Base-by-base conservation (phyloP, 2,797 vertebrate species). In the Rachycentron canadum region DNA sequence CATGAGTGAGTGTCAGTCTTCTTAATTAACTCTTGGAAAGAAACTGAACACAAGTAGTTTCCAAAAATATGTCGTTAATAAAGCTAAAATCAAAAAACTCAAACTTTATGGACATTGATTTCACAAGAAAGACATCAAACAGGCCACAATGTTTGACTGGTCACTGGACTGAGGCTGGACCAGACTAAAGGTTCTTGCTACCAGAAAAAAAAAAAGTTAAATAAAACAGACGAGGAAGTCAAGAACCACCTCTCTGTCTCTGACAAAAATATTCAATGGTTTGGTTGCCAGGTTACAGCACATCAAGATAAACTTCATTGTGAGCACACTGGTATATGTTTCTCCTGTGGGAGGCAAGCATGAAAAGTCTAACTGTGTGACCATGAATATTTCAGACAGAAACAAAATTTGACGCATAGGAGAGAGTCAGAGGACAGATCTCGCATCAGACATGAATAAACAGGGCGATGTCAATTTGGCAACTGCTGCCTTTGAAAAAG, bases 201-300 rank as follows among this genome's bases (percentile, higher is more conserved):
- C n/a, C n/a, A n/a, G n/a, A n/a, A n/a, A n/a, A n/a, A n/a, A n/a
- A n/a, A n/a, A n/a, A n/a, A n/a, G n/a, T n/a, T n/a, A n/a, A 16
- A 43, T 3, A 11, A 25, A 62, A 25, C 57, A 47, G 36, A 41
- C 1, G 3, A 43, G 14, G 12, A 56, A 17, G 28, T 56, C 11
- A 25, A 45, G 36, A 28, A 63, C 16, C 23, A 45, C 8, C 21
- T 1, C 40, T 70, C 61, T 49, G 26, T 49, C 76, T 52, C 61
- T 38, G 67, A 28, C 32, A 11, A 47, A 73, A 11, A 59, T 43
- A 65, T 79, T 71, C 68, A 60, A 41, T 19, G 9, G 38, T 69
- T 38, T 45, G 65, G 83, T 88, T 88, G 83, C 83, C 78, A 73
- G 74, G 79, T 80, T 82, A 85, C 79, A 69, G 73, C 7, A 21